Evolutionary conservation across 2,797 vertebrate species (phyloP).

Genomic region (Smutsia temminckii): DNA sequence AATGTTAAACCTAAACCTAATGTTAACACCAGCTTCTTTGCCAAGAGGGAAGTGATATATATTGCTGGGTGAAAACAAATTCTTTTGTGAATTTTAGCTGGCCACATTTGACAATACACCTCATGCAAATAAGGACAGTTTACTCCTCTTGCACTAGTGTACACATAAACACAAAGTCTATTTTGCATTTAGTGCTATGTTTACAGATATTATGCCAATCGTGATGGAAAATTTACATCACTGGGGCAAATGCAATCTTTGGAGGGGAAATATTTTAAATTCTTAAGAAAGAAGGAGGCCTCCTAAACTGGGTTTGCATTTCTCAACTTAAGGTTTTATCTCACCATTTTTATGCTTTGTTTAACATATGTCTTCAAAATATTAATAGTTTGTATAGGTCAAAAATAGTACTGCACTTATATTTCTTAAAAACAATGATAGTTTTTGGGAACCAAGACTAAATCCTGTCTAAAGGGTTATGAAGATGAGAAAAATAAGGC

Average conservation of each 20-base stretch:
- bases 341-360: neutral
- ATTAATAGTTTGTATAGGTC: constrained; percentile 29
- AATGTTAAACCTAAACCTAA: constrained; percentile 79
- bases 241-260: constrained; percentile 63
- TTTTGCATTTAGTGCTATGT: constrained; percentile 78
- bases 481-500: constrained; percentile 40
- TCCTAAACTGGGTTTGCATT: constrained; percentile 78
- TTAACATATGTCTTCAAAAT: constrained; percentile 51
- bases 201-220: constrained; percentile 74
- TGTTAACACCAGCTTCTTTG: constrained; percentile 68
- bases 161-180: constrained; percentile 69
- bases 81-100: constrained; percentile 34
- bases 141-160: constrained; percentile 48
- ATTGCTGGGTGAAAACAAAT: constrained; percentile 69
- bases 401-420: constrained; percentile 26
- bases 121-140: constrained; percentile 69
- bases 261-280: constrained; percentile 77
- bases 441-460: constrained; percentile 31
- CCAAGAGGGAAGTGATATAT: constrained; percentile 62
- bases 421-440: constrained; percentile 38
- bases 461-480: constrained; percentile 13
- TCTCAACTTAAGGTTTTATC: constrained; percentile 54
- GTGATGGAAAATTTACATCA: constrained; percentile 67
- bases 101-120: constrained; percentile 71
- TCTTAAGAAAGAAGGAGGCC: constrained; percentile 75